Base-by-base conservation (phyloP, 1,140 invertebrate species). In the Drosophila serrata region DNA sequence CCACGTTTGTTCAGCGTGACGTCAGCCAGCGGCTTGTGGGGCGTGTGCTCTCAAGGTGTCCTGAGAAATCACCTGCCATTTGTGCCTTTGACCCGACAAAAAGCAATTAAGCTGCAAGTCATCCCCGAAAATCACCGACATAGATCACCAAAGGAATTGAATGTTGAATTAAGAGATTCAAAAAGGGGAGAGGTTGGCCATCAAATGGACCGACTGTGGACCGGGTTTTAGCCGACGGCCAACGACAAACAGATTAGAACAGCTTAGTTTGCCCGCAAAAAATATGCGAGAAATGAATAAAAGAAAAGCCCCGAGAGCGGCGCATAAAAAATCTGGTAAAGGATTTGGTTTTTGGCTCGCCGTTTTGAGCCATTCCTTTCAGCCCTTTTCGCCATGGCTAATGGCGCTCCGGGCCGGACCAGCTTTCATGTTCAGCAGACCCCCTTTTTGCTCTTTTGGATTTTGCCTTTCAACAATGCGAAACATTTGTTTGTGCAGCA, bases 401-500 rank as follows among this genome's bases (percentile, higher is more conserved):
- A 88, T 87, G 77, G 80, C 76, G 80, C 84, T 88, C 62, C 85
- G 57, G 85, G 84, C 76, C 55, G 60, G 63, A 56, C 80, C 72
- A 46, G 79, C 76, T 62, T 82, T 81, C 59, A 72, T 55, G 67
- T 81, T 56, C 59, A 33, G 53, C 43, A 33, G 29, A 56, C 58
- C 56, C 60, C 58, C 56, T 37, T 57, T 51, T 67, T 76, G 46
- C 75, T 58, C 51, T 55, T 63, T 79, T 57, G 37, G 64, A 75
- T 58, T 55, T 73, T 65, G 45, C 75, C 64, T 73, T 87, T 62
- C 56, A 88, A 81, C 84, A 88, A 88, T 84, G 84, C 75, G 75
- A 88, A 88, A 90, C 84, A 88, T 87, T 87, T 82, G 84, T 88
- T 88, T 88, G 84, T 39, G 45, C 82, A 79, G 75, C 74, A n/a